Evolutionary conservation across 2,113 vertebrate genomes (phyloP), one percentile per base, ranked within the genome.

Genomic region (Myodes glareolus): DNA sequence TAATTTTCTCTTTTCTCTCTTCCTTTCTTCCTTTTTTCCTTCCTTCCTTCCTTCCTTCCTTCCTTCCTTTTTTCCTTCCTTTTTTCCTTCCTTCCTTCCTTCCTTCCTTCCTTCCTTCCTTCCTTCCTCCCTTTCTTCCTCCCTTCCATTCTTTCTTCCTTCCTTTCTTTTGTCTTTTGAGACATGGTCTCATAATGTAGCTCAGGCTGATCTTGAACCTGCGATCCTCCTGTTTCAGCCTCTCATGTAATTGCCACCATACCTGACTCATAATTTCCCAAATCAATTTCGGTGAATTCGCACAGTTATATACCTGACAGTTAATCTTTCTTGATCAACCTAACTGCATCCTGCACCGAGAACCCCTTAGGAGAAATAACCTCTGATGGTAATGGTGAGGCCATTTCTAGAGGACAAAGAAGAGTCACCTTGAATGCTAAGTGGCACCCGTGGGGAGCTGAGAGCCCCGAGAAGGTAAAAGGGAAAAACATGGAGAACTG

Each of bases 231-330:
- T 47, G 9, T 45, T 36, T 73, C 36, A 42, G 50, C n/a, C 9
- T 89, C 31, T 47, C 39, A 27, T 21, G 27, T 25, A 19, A 36
- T 31, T 31, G 25, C 25, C 4, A 88, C 68, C 50, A 73, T 58
- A 58, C 68, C 14, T 73, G 68, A n/a, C 50, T 73, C 11, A 82
- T 68, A 36, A 75, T 95, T 97, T 90, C 42, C 63, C 81, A 78
- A 81, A 19, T 89, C 42, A 90, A 33, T 88, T 45, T 85, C 88
- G 55, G 25, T 58, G 42, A 88, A 5, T 81, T n/a, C 72, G 31
- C 45, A 14, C 1, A 75, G 9, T n/a, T n/a, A 45, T 55, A 88
- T 81, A 91, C 4, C 21, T 90, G 19, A 13, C 19, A 2, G 47
- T 88, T 72, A 36, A 16, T 72, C 36, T 88, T 84, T 72, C 23